Percentiles rank a stretch among this genome's conserved stretches.
phyloP scores from a whole-genome alignment of 2,113 vertebrate species.

The Ursus arctos region DNA sequence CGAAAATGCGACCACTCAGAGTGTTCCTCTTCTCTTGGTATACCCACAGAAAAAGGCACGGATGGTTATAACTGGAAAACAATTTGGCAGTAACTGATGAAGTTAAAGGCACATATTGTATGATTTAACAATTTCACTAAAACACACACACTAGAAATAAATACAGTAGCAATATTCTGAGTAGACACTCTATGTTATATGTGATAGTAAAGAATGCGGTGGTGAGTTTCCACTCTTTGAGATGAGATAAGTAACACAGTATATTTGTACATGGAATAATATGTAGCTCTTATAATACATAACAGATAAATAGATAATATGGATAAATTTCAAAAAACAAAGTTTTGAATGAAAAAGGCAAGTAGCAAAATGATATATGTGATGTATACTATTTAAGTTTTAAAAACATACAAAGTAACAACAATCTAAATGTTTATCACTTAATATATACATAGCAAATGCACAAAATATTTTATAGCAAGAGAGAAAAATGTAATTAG shows the following conservation, averaged over 20 bases:
- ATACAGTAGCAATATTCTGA: background rate
- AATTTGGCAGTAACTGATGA: background rate
- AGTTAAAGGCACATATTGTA: background rate
- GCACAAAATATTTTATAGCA: background rate
- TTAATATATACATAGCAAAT: background rate
- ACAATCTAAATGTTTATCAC: background rate
- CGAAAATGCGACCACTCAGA: background rate
- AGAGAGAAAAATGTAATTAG: background rate
- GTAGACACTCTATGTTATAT: background rate
- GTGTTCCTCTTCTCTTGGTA: background rate
- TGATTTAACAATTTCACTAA: background rate
- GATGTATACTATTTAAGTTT: background rate
- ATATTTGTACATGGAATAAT: background rate
- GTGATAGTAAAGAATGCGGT: background rate
- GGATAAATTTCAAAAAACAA: constrained; percentile 31
- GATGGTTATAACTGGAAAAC: background rate
- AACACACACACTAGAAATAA: background rate
- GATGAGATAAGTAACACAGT: background rate
- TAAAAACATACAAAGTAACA: background rate
- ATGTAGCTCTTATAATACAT: background rate
- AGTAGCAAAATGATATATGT: background rate
- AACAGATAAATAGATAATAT: background rate
- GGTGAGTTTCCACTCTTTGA: background rate
- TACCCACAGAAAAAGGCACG: background rate
- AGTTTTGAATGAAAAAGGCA: background rate